A percentile compares a stretch with the other conserved stretches of the same genome.
Evolutionary conservation across 1,140 invertebrate species (phyloP).

Genomic region (Drosophila triauraria): DNA sequence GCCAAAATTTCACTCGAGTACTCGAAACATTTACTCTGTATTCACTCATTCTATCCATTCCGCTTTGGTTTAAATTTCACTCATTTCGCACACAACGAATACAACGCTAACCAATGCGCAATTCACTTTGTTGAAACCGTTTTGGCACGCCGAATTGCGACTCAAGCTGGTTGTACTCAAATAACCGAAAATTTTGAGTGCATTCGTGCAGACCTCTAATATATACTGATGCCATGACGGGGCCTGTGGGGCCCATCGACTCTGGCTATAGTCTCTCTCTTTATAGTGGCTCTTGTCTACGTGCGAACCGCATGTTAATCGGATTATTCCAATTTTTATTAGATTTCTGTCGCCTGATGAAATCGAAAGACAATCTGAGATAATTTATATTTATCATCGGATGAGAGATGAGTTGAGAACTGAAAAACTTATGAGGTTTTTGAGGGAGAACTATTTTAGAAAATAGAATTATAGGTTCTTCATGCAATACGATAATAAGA

Average conservation of each 20-base stretch:
- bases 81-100: too few relatives aligned
- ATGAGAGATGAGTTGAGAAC: background rate
- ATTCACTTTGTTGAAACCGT: too few relatives aligned
- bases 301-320: slow-evolving; percentile 11
- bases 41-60: too few relatives aligned
- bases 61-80: too few relatives aligned
- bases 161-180: too few relatives aligned
- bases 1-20: too few relatives aligned
- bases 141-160: too few relatives aligned
- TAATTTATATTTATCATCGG: background rate
- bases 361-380: background rate
- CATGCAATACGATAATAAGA: background rate
- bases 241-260: slow-evolving; percentile 11
- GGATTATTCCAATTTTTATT: slow-evolving; percentile 12
- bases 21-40: too few relatives aligned
- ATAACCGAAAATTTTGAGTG: too few relatives aligned
- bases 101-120: too few relatives aligned
- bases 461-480: background rate
- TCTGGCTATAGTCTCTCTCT: slow-evolving; percentile 10
- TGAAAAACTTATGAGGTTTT: too few relatives aligned
- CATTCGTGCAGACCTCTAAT: too few relatives aligned
- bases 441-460: background rate
- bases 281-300: slow-evolving; percentile 19
- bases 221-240: slow-evolving; percentile 10
- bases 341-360: slow-evolving; percentile 3